Evolutionary conservation across 2,797 vertebrate genomes (phyloP).

Genomic region (Gymnoscopelus braueri): DNA sequence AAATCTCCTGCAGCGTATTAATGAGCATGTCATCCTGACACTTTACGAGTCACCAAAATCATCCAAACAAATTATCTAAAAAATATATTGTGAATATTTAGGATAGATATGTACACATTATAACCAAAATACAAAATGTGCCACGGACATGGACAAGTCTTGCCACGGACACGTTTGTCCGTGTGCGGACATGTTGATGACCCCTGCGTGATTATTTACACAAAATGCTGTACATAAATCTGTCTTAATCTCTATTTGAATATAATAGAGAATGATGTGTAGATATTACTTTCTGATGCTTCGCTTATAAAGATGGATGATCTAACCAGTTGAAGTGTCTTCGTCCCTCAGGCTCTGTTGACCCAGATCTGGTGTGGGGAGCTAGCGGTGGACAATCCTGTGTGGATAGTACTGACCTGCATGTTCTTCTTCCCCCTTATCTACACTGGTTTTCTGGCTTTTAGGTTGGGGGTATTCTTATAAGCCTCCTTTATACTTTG

Average conservation of each 20-base stretch:
- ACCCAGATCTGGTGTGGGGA: conserved; percentile 97
- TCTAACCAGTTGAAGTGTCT: background rate
- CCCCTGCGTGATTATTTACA: too few species aligned
- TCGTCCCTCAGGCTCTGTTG: conserved; percentile 84
- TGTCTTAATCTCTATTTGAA: background rate
- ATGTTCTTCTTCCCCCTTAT: conserved; percentile 90
- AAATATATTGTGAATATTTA: too few species aligned
- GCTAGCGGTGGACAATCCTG: conserved; percentile 86
- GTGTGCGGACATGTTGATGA: too few species aligned
- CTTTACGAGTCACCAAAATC: too few species aligned
- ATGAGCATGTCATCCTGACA: too few species aligned
- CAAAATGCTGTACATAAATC: background rate
- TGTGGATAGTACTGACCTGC: conserved; percentile 87
- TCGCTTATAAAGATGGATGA: background rate
- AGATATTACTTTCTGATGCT: background rate
- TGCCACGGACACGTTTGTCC: too few species aligned
- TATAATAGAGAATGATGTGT: background rate
- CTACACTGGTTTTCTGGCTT: conserved; percentile 82
- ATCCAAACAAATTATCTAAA: too few species aligned
- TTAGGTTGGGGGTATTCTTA: conserved; percentile 61
- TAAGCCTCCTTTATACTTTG: too few species aligned
- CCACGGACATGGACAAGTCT: too few species aligned
- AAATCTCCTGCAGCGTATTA: too few species aligned
- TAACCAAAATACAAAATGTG: too few species aligned
- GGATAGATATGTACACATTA: too few species aligned